Percentiles rank a stretch among this genome's conserved stretches.
These are phyloP conservation scores for Phyto melanocephala DNA, from an alignment of 2,888 invertebrate species.

Conservation along the genomic window DNA sequence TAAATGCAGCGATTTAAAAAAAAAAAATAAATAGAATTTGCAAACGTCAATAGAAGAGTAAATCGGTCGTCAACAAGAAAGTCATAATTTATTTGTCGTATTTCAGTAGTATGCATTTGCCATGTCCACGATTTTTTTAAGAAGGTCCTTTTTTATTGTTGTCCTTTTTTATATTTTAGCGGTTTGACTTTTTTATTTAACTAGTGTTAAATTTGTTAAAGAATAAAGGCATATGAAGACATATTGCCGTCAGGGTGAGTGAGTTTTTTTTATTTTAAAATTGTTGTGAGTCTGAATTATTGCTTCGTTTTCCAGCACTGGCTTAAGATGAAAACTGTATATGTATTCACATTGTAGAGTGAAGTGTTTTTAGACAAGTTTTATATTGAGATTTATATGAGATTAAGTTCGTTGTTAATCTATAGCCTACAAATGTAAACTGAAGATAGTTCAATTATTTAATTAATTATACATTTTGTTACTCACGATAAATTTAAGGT, in stretches of 20 bases:
- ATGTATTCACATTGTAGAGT: no score
- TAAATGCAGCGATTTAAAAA: neutral
- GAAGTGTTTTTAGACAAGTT: no score
- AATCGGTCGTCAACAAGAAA: neutral
- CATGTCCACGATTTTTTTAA: conserved; percentile 36
- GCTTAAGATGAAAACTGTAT: no score
- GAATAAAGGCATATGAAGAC: neutral
- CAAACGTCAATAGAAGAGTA: neutral
- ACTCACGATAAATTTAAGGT: no score
- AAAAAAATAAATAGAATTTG: neutral
- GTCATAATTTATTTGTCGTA: neutral
- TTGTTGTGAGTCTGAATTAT: no score
- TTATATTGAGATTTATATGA: no score
- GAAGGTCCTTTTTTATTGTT: conserved; percentile 24
- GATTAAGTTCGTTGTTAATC: no score
- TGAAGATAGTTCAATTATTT: no score
- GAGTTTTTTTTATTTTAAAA: neutral
- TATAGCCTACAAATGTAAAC: no score
- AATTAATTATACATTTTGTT: no score
- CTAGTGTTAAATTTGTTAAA: neutral
- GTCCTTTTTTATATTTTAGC: conserved; percentile 25
- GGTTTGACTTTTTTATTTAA: conserved; percentile 56
- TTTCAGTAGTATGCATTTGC: neutral
- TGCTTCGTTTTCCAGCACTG: no score
- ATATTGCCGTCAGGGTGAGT: neutral